phyloP scores from a whole-genome alignment of 2,888 invertebrate genomes.

The Orthosia gracilis region DNA sequence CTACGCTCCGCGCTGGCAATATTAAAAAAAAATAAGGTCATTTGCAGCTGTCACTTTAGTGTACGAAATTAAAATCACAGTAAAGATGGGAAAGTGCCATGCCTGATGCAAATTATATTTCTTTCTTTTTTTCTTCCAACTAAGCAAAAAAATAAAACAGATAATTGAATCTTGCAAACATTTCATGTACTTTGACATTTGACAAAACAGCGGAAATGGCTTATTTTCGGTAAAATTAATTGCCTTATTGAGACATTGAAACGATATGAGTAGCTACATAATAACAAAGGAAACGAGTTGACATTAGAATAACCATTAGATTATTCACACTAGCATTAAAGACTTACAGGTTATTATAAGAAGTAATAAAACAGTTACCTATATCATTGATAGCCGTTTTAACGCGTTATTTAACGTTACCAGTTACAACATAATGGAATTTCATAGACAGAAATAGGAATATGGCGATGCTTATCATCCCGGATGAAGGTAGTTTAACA shows the following conservation, averaged over 20 bases:
- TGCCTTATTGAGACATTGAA: background rate
- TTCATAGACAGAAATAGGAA: background rate
- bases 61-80: too few species aligned
- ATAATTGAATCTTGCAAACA: too few species aligned
- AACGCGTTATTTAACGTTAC: background rate
- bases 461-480: background rate
- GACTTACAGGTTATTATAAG: background rate
- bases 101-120: too few species aligned
- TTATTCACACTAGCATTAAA: background rate
- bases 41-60: too few species aligned
- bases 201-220: too few species aligned
- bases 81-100: too few species aligned
- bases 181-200: too few species aligned
- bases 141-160: too few species aligned
- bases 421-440: background rate
- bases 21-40: too few species aligned
- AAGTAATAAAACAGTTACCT: conserved; percentile 7
- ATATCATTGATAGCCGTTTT: background rate
- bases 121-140: too few species aligned
- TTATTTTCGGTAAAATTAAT: too few species aligned
- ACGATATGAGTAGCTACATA: background rate
- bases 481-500: background rate
- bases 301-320: background rate
- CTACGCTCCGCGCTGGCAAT: too few species aligned
- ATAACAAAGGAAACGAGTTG: background rate